These are phyloP conservation scores for Phyllostomus hastatus DNA, from an alignment of 2,113 vertebrate genomes.

Conservation along the genomic window DNA sequence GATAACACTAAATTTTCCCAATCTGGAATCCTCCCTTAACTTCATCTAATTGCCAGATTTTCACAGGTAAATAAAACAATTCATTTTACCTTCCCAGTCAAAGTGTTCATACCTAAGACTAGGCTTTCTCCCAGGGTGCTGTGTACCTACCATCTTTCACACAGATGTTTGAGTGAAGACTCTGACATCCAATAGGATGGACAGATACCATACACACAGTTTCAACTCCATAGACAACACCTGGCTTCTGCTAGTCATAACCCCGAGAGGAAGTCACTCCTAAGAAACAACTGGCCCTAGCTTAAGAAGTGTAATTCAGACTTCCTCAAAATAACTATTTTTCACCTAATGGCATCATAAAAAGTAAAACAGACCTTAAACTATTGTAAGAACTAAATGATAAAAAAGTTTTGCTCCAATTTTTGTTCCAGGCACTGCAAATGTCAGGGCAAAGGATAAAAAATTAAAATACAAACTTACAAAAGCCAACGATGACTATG, in stretches of 20 bases:
- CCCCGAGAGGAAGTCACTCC: not conserved
- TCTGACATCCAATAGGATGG: not conserved
- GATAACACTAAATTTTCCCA: not conserved
- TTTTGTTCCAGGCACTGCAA: not conserved
- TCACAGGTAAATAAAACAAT: slow-evolving; percentile 6
- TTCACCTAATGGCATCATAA: not conserved
- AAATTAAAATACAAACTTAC: slow-evolving; percentile 56
- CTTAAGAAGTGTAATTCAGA: not conserved
- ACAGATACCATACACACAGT: not conserved
- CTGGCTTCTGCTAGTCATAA: not conserved
- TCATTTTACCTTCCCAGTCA: slow-evolving; percentile 1
- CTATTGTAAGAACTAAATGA: not conserved
- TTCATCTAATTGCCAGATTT: not conserved
- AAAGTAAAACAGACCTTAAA: not conserved
- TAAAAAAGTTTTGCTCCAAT: not conserved
- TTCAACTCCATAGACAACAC: not conserved
- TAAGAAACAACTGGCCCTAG: not conserved
- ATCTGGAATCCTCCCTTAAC: not conserved
- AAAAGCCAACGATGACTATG: slow-evolving; percentile 23
- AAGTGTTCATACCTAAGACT: not conserved
- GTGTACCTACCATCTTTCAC: not conserved
- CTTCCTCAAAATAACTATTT: not conserved
- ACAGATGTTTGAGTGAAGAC: not conserved
- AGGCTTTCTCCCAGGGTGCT: not conserved
- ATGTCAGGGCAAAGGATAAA: not conserved